Evolutionary conservation across 2,797 vertebrate genomes (phyloP).

Genomic region (Carduelis carduelis): DNA sequence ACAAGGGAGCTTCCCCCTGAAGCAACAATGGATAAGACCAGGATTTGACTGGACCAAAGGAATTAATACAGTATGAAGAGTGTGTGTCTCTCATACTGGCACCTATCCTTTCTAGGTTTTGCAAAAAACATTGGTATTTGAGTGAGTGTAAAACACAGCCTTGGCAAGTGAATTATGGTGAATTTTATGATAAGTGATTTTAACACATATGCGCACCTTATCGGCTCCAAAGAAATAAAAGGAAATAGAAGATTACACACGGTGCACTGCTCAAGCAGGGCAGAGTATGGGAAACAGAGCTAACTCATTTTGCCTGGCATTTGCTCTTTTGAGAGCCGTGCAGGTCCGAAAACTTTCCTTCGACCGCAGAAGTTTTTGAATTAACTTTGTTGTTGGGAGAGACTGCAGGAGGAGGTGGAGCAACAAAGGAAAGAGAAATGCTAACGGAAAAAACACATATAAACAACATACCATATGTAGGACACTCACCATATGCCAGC

Average conservation of each 20-base stretch:
- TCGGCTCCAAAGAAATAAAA: not conserved
- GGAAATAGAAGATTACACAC: not conserved
- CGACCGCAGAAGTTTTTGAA: not conserved
- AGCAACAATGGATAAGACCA: constrained; percentile 12
- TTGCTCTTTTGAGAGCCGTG: not conserved
- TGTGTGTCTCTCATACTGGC: rapidly evolving
- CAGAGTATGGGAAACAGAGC: not conserved
- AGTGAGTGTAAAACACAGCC: not conserved
- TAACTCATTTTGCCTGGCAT: not conserved
- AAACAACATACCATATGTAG: constrained; percentile 57
- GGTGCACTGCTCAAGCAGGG: not conserved
- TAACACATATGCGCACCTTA: not conserved
- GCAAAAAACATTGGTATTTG: not conserved
- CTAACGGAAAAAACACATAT: constrained; percentile 52
- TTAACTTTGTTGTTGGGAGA: not conserved
- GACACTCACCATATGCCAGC: constrained; percentile 51
- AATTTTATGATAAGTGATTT: not conserved
- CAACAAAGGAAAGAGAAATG: constrained; percentile 54
- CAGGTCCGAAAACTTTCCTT: not conserved
- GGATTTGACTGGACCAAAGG: not conserved
- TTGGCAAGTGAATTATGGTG: not conserved
- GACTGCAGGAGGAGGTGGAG: constrained; percentile 30
- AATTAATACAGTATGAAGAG: not conserved
- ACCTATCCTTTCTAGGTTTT: not conserved
- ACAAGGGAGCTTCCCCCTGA: constrained; percentile 40